Percentiles rank a stretch among this genome's conserved stretches.
Evolutionary conservation across 2,888 invertebrate genomes (phyloP).

Genomic region (Omphaloscelis lunosa): DNA sequence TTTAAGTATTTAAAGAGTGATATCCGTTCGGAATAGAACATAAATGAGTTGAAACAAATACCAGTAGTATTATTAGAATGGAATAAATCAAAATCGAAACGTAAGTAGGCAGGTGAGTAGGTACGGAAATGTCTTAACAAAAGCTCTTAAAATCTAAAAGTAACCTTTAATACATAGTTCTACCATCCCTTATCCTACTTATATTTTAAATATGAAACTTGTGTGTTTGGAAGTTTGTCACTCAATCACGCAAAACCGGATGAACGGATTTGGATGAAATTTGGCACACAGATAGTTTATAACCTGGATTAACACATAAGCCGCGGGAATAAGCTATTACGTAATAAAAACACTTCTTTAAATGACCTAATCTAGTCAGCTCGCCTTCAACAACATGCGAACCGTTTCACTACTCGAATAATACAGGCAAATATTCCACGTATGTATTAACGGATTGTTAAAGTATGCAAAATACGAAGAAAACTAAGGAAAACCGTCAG

Average conservation of each 20-base stretch:
- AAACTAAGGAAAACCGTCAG: constrained; percentile 28
- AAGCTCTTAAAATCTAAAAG: not conserved
- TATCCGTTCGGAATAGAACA: too few species aligned
- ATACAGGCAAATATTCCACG: constrained; percentile 27
- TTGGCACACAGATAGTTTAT: too few species aligned
- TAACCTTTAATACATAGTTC: not conserved
- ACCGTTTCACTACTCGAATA: not conserved
- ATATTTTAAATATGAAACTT: not conserved
- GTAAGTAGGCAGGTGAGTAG: not conserved
- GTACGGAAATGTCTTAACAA: not conserved
- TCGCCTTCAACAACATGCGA: not conserved
- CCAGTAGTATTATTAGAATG: too few species aligned
- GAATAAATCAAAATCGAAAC: not conserved
- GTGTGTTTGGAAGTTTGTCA: too few species aligned
- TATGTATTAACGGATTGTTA: constrained; percentile 35
- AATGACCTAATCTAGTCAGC: not conserved
- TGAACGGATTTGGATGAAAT: too few species aligned
- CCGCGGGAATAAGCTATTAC: not conserved
- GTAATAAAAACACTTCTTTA: not conserved
- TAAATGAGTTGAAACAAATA: too few species aligned
- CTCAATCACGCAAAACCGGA: too few species aligned
- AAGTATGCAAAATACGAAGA: constrained; percentile 45
- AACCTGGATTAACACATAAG: too few species aligned
- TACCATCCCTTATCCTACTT: not conserved
- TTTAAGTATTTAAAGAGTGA: too few species aligned